A percentile compares a stretch with the other conserved stretches of the same genome.
These are phyloP conservation scores for Actenoides lindsayi DNA, from an alignment of 2,113 vertebrate genomes.

Conservation along the genomic window DNA sequence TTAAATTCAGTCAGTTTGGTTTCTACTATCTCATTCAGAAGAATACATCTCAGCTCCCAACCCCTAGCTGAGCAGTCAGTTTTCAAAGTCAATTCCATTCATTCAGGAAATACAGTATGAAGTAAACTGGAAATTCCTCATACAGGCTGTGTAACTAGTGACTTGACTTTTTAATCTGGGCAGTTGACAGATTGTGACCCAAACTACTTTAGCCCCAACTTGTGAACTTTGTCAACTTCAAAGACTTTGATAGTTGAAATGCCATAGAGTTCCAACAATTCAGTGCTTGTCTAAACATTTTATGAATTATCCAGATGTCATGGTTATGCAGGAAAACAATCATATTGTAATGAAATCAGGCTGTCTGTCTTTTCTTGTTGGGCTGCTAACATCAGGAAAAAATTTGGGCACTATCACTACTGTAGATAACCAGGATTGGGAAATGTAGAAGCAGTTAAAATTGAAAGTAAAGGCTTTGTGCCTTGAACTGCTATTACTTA, in stretches of 20 bases:
- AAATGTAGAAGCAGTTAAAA: not conserved
- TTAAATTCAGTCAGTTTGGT: not conserved
- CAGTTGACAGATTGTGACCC: not conserved
- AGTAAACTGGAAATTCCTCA: not conserved
- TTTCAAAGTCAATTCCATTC: not conserved
- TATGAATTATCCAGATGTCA: not conserved
- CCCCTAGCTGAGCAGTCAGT: not conserved
- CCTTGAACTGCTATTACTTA: not conserved
- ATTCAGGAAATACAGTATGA: not conserved
- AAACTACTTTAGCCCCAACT: not conserved
- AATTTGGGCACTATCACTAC: not conserved
- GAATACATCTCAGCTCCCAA: rapidly evolving
- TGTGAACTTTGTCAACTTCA: not conserved
- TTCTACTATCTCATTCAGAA: not conserved
- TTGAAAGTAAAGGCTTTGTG: not conserved
- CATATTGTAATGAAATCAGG: not conserved
- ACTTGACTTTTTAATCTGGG: not conserved
- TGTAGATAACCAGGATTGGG: not conserved
- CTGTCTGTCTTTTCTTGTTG: not conserved
- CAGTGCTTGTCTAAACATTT: not conserved
- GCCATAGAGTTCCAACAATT: not conserved
- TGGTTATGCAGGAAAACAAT: not conserved
- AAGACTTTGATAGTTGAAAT: not conserved
- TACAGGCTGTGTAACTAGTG: not conserved
- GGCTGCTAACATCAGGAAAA: not conserved